Evolutionary conservation across 2,888 invertebrate genomes (phyloP).

Genomic region (Brachyptera risi): DNA sequence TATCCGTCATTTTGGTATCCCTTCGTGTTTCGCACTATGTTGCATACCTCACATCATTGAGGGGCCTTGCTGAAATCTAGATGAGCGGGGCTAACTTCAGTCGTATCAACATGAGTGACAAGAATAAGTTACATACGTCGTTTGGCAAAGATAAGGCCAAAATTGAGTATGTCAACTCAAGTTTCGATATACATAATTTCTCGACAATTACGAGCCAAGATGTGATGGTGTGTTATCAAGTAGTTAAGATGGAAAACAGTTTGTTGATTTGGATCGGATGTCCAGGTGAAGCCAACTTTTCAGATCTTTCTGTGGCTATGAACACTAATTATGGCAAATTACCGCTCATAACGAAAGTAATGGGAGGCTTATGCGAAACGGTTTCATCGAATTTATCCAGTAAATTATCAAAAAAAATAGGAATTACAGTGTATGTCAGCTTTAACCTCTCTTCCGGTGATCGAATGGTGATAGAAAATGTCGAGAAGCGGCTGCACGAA

Average conservation of each 20-base stretch:
- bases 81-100: too few relatives aligned
- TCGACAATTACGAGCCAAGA: neutral
- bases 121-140: neutral
- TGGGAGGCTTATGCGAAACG: slow-evolving; percentile 9
- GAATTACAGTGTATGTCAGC: slow-evolving; percentile 16
- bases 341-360: slow-evolving; percentile 13
- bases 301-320: slow-evolving; percentile 15
- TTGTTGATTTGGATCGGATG: slow-evolving; percentile 19
- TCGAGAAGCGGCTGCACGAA: slow-evolving; percentile 18
- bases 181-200: neutral
- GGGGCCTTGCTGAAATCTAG: too few relatives aligned
- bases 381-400: slow-evolving; percentile 17
- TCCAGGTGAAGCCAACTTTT: slow-evolving; percentile 13
- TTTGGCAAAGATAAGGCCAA: neutral
- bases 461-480: slow-evolving; percentile 1
- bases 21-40: too few relatives aligned
- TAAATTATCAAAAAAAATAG: slow-evolving; percentile 20
- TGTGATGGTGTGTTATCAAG: slow-evolving; percentile 8
- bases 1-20: too few relatives aligned
- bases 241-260: slow-evolving; percentile 20
- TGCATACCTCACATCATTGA: too few relatives aligned
- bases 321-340: slow-evolving; percentile 15
- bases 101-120: too few relatives aligned
- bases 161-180: neutral
- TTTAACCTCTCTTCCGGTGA: slow-evolving; percentile 15